Evolutionary conservation across 2,888 invertebrate genomes (phyloP).

Genomic region (Parelbella ahira): DNA sequence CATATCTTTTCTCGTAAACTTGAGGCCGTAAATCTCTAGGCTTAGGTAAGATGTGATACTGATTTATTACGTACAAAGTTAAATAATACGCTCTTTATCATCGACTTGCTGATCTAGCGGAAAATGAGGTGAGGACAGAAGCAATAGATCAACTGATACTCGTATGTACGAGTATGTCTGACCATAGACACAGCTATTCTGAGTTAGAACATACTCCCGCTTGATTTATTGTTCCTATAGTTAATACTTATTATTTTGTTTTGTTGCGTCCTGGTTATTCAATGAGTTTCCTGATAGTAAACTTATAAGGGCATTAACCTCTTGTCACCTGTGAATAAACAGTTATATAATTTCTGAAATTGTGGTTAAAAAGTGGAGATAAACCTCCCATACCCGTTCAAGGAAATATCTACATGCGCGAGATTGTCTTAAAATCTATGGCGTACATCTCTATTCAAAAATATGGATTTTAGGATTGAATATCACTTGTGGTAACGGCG

Average conservation of each 20-base stretch:
- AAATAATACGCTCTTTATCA: constrained; percentile 13
- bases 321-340: too few species aligned
- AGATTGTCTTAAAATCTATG: too few species aligned
- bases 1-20: constrained; percentile 28
- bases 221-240: constrained; percentile 2
- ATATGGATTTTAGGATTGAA: too few species aligned
- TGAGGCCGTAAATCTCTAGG: constrained; percentile 31
- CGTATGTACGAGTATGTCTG: neutral
- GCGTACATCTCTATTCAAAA: too few species aligned
- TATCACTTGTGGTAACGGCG: too few species aligned
- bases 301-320: too few species aligned
- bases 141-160: neutral
- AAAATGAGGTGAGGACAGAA: constrained; percentile 1
- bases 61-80: constrained; percentile 28
- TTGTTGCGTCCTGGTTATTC: too few species aligned
- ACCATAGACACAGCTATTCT: constrained; percentile 1
- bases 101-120: constrained; percentile 3
- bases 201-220: constrained; percentile 7
- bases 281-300: too few species aligned
- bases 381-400: too few species aligned
- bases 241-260: constrained; percentile 1
- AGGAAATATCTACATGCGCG: too few species aligned
- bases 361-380: too few species aligned
- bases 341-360: too few species aligned
- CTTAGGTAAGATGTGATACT: constrained; percentile 30